Evolutionary conservation across 1,140 invertebrate species (phyloP).

Genomic region (Danaus plexippus): DNA sequence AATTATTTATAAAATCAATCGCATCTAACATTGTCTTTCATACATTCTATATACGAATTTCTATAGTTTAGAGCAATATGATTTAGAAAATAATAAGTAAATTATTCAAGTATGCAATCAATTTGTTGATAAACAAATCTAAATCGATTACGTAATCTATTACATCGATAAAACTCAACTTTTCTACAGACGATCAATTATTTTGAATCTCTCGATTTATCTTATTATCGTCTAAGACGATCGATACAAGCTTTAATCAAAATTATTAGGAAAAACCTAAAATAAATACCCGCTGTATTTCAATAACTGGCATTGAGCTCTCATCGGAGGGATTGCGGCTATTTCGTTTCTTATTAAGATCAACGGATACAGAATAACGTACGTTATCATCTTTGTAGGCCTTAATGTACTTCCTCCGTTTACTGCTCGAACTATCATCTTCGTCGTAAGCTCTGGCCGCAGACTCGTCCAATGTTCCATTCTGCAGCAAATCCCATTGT

Average conservation of each 20-base stretch:
- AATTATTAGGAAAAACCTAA: slow-evolving; percentile 22
- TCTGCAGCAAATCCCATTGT: slow-evolving; percentile 60
- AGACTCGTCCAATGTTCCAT: slow-evolving; percentile 43
- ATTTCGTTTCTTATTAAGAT: slow-evolving; percentile 39
- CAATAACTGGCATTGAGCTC: slow-evolving; percentile 47
- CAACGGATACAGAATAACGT: slow-evolving; percentile 60
- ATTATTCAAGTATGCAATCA: too few species aligned
- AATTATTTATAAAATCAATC: too few species aligned
- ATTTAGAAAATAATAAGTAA: too few species aligned
- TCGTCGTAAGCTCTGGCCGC: slow-evolving; percentile 38
- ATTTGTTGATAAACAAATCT: too few species aligned
- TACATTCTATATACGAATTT: too few species aligned
- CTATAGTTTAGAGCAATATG: too few species aligned
- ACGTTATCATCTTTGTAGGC: slow-evolving; percentile 50
- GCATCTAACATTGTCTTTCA: too few species aligned
- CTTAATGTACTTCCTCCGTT: slow-evolving; percentile 42
- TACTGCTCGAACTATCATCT: slow-evolving; percentile 40
- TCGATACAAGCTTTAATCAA: slow-evolving; percentile 8
- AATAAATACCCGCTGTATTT: slow-evolving; percentile 59
- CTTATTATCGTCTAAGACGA: slow-evolving; percentile 13
- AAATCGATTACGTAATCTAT: too few species aligned
- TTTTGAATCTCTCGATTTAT: too few species aligned
- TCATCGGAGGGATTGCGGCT: slow-evolving; percentile 22
- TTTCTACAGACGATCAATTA: too few species aligned
- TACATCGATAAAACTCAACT: too few species aligned